Conservation (phyloP, 2,888 invertebrate species). For the Scaptomyza reducta region DNA sequence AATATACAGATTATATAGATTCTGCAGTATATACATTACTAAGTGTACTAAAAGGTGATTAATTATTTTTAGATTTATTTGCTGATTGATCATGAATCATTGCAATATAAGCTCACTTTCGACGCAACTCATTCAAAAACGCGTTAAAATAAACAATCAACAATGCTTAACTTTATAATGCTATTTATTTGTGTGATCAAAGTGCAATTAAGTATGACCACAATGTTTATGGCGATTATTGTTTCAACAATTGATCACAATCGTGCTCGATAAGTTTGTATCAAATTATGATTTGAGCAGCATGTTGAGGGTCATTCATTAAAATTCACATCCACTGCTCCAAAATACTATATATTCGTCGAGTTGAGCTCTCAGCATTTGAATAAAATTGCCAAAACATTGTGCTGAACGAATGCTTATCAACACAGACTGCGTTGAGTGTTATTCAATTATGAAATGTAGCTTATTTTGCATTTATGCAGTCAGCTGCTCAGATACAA, state of each 20-base stretch:
- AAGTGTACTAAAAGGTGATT: too few species aligned
- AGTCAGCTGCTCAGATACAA: conserved; percentile 13
- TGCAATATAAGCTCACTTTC: not conserved
- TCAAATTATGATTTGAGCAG: too few species aligned
- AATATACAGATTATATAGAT: too few species aligned
- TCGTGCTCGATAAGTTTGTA: conserved; percentile 22
- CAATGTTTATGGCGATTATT: conserved; percentile 36
- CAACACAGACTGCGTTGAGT: conserved; percentile 24
- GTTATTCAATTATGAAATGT: conserved; percentile 61
- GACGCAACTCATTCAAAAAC: conserved; percentile 1
- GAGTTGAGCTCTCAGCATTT: conserved; percentile 5
- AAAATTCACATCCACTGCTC: conserved; percentile 36
- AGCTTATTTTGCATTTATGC: conserved; percentile 72
- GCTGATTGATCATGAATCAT: conserved; percentile 24
- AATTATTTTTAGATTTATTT: not conserved
- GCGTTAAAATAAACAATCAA: not conserved
- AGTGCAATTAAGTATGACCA: conserved; percentile 47
- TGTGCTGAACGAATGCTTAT: conserved; percentile 29
- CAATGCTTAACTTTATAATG: conserved; percentile 1
- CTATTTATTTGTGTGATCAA: conserved; percentile 38
- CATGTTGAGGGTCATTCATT: conserved; percentile 37
- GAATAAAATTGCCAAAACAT: conserved; percentile 1
- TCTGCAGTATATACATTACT: too few species aligned
- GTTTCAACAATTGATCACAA: conserved; percentile 30
- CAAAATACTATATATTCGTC: conserved; percentile 8